Conservation (phyloP, 2,888 invertebrate genomes). For the Thera britannica region DNA sequence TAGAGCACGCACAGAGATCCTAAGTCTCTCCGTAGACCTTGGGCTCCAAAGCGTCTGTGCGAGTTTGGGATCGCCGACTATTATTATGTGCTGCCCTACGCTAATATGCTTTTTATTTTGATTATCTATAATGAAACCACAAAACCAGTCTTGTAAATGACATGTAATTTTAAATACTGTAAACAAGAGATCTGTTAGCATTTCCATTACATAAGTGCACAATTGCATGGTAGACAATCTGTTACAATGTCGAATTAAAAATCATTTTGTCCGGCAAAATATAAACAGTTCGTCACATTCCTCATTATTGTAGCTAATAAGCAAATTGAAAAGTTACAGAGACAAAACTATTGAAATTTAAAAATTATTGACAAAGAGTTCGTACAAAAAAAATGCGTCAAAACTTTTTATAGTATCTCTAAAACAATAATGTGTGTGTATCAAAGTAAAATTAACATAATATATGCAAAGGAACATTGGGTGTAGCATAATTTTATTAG, state of each 20-base stretch:
- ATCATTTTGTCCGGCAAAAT: slow-evolving; percentile 1
- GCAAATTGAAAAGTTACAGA: neutral
- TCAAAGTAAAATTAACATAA: slow-evolving; percentile 53
- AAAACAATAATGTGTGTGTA: slow-evolving; percentile 37
- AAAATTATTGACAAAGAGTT: slow-evolving; percentile 10
- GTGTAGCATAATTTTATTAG: slow-evolving; percentile 52
- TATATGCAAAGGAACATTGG: slow-evolving; percentile 54
- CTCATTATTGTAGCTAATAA: no score
- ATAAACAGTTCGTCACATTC: neutral
- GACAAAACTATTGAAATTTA: neutral
- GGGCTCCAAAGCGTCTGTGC: no score
- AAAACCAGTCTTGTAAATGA: slow-evolving; percentile 81
- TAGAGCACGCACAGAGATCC: no score
- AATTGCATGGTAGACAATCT: slow-evolving; percentile 29
- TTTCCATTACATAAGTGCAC: slow-evolving; percentile 64
- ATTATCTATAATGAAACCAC: slow-evolving; percentile 81
- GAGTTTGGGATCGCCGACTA: neutral
- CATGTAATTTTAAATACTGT: slow-evolving; percentile 84
- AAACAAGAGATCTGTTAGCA: slow-evolving; percentile 81
- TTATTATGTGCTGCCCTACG: neutral
- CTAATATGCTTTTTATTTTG: no score
- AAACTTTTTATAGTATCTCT: slow-evolving; percentile 26
- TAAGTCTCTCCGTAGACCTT: no score
- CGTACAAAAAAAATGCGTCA: slow-evolving; percentile 26
- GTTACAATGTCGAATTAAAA: slow-evolving; percentile 11